Evolutionary conservation across 1,140 invertebrate species (phyloP), one percentile per base, ranked within the genome.

Genomic region (Mya arenaria): DNA sequence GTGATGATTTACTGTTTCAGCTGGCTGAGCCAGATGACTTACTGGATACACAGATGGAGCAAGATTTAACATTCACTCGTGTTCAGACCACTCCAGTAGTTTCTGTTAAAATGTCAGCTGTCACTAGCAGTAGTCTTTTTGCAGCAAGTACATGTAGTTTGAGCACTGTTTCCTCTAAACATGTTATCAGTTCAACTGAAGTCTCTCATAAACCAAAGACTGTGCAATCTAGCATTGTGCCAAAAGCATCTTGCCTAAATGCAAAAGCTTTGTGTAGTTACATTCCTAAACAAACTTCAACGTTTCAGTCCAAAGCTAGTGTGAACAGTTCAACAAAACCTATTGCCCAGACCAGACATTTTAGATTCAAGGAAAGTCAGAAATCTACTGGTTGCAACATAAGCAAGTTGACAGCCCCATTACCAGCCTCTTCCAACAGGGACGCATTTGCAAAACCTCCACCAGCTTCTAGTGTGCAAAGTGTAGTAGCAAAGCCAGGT

Each of bases 1-100:
- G 88, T 48, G 88, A 90, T 84, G 88, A 89, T n/a, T 39, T 90
- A 13, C 65, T 90, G 28, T 84, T 72, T 82, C 84, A 89, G 77
- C 68, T 90, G 15, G 85, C 84, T 10, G 88, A 90, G 55, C 78
- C 77, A 58, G 87, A 89, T 81, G 86, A 87, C 55, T 44, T 86
- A 66, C 73, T 89, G 32, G 88, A 90, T 23, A 87, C 85, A 80
- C 87, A 88, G n/a, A n/a, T n/a, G n/a, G n/a, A n/a, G n/a, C n/a
- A n/a, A n/a, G n/a, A n/a, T n/a, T n/a, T n/a, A n/a, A n/a, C n/a
- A n/a, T n/a, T n/a, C n/a, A n/a, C n/a, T n/a, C n/a, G n/a, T n/a
- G n/a, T n/a, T n/a, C n/a, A n/a, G n/a, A n/a, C n/a, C n/a, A n/a
- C n/a, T n/a, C n/a, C n/a, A n/a, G n/a, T n/a, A n/a, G n/a, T n/a